phyloP scores from a whole-genome alignment of 2,797 vertebrate genomes.

The Pseudochaenichthys georgianus region DNA sequence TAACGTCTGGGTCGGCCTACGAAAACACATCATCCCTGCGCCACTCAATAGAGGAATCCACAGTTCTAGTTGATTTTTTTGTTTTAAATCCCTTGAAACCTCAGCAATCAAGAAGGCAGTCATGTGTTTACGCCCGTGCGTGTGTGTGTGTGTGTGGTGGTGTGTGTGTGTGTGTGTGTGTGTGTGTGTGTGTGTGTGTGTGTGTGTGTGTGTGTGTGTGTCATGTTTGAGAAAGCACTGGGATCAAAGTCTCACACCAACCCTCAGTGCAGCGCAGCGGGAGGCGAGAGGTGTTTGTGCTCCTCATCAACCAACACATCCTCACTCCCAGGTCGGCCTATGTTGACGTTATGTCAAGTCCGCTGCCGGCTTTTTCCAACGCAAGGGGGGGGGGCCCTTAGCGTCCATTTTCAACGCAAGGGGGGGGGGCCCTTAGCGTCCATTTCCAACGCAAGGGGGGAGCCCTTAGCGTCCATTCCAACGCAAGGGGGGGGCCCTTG shows the following conservation, averaged over 20 bases:
- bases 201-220: conserved; percentile 34
- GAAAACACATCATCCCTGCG: too few relatives aligned
- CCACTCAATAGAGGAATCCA: neutral
- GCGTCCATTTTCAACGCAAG: too few relatives aligned
- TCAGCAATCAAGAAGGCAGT: conserved; percentile 18
- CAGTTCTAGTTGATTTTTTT: neutral
- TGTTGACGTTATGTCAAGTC: too few relatives aligned
- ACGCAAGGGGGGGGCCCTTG: too few relatives aligned
- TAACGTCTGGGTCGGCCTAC: too few relatives aligned
- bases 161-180: too few relatives aligned
- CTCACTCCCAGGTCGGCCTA: too few relatives aligned
- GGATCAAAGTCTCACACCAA: conserved; percentile 62
- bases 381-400: too few relatives aligned
- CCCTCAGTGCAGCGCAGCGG: conserved; percentile 40
- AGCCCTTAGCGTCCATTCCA: too few relatives aligned
- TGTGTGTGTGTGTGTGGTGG: conserved; percentile 32
- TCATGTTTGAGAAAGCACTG: conserved; percentile 29
- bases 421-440: too few relatives aligned
- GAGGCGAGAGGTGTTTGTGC: conserved; percentile 64
- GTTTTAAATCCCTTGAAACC: conserved; percentile 31
- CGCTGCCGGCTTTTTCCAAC: too few relatives aligned
- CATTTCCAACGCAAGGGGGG: too few relatives aligned
- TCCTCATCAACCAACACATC: conserved; percentile 75
- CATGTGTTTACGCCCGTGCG: conserved; percentile 15
- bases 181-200: conserved; percentile 32